Conservation (phyloP, 2,888 invertebrate species). For the Synanthedon andrenaeformis region DNA sequence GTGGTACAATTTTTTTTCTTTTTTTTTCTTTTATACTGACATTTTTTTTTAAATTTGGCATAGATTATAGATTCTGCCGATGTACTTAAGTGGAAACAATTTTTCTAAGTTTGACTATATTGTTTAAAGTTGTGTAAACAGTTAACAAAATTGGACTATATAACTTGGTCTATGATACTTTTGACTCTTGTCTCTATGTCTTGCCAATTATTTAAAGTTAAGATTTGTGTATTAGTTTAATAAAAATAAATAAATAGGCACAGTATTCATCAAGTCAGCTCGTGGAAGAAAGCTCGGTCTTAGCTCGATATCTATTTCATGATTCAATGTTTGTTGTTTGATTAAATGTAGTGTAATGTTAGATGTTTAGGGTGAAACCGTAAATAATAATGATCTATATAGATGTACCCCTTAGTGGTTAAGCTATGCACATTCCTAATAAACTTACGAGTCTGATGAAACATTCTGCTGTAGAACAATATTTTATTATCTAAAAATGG, state of each 20-base stretch:
- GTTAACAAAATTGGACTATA: too few species aligned
- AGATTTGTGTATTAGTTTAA: background rate
- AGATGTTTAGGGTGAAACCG: constrained; percentile 31
- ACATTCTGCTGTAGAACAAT: constrained; percentile 63
- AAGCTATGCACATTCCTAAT: constrained; percentile 64
- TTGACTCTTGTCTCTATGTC: constrained; percentile 29
- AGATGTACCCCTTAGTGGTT: constrained; percentile 40
- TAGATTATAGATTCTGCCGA: too few species aligned
- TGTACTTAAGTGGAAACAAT: too few species aligned
- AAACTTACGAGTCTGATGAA: constrained; percentile 59
- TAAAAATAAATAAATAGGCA: constrained; percentile 23
- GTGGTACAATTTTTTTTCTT: background rate
- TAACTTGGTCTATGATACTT: too few species aligned
- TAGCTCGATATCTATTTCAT: constrained; percentile 44
- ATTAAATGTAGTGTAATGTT: constrained; percentile 32
- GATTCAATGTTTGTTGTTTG: constrained; percentile 43
- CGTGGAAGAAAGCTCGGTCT: constrained; percentile 53
- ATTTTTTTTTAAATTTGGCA: background rate
- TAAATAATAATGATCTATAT: constrained; percentile 33
- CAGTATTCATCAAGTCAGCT: constrained; percentile 71
- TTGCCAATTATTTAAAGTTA: constrained; percentile 3
- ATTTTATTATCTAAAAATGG: constrained; percentile 45
- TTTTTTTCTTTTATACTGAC: background rate
- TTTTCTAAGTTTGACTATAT: too few species aligned
- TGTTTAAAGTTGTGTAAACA: too few species aligned